A percentile compares a stretch with the other conserved stretches of the same genome.
phyloP scores from a whole-genome alignment of 2,797 vertebrate genomes.

The Erethizon dorsatum region DNA sequence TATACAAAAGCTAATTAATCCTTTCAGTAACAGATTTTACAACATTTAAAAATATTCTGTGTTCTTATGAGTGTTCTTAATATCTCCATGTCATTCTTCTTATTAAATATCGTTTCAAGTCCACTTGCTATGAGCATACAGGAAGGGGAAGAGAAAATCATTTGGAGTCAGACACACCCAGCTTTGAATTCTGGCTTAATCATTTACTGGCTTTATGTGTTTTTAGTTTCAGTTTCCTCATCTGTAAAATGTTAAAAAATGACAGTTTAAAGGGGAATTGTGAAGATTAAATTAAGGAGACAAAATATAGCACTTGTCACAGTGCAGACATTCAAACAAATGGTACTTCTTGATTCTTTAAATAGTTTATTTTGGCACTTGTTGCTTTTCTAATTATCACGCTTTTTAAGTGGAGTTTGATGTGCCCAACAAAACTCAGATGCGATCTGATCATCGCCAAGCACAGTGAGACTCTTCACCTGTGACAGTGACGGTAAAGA shows the following conservation, averaged over 20 bases:
- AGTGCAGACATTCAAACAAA: background rate
- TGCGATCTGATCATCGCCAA: background rate
- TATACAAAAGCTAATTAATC: background rate
- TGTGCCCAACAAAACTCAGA: background rate
- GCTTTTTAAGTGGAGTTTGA: background rate
- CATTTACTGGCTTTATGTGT: background rate
- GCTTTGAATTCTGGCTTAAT: constrained; percentile 46
- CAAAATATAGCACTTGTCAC: background rate
- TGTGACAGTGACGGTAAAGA: background rate
- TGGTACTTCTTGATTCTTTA: background rate
- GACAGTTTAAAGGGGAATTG: constrained; percentile 1
- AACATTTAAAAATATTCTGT: constrained; percentile 26
- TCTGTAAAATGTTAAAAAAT: constrained; percentile 56
- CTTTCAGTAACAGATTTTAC: background rate
- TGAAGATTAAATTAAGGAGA: background rate
- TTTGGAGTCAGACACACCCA: background rate
- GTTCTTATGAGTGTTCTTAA: background rate
- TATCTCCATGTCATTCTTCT: background rate
- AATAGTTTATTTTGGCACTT: background rate
- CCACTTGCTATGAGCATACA: background rate
- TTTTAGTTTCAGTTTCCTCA: constrained; percentile 51
- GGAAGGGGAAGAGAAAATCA: constrained; percentile 36
- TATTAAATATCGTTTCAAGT: background rate
- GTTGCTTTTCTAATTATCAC: background rate
- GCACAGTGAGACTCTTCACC: background rate